Base-by-base conservation (phyloP, 2,888 invertebrate species). In the Drosophila fungiperda region DNA sequence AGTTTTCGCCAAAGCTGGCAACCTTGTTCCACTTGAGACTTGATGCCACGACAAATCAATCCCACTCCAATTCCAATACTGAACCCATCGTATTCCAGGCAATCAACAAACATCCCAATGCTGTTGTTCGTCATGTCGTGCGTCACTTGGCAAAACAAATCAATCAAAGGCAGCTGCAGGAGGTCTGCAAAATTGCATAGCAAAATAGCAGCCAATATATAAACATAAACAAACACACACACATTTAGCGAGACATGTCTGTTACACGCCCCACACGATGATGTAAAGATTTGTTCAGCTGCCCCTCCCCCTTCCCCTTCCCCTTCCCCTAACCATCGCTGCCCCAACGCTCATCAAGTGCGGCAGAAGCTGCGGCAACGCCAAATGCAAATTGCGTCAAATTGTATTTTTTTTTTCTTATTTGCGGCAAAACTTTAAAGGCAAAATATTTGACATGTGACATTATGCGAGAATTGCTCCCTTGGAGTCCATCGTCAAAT, bases 131-230 rank as follows among this genome's bases (percentile, higher is more conserved):
- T 69, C 77, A 61, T 69, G 78, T 72, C 66, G 82, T 76, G 87
- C 89, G 82, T 81, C 76, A 79, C 72, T 86, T 79, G 80, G 90
- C 88, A 86, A 89, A 86, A 86, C 85, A 86, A 86, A 86, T 86
- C 85, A 86, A 86, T 86, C 85, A 86, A 80, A 80, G 76, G 63
- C 76, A 80, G 63, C 80, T 70, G 71, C 80, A 72, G 76, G 64
- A 72, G 65, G 53, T 55, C 61, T 54, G 54, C 42, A 49, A 69
- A 74, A 66, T 81, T 71, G 82, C 82, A 70, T 72, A 57, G 73
- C 52, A 70, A 63, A 78, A 70, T 53, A 61, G 42, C 48, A 62
- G 63, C 64, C 64, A 71, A 72, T 68, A 68, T 42, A 38, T 49
- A 12, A 17, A 7, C 17, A 33, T 12, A 8, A 9, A 17, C 4